A percentile compares a stretch with the other conserved stretches of the same genome.
Conservation (phyloP, 2,113 vertebrate genomes). For the Hylia prasina region DNA sequence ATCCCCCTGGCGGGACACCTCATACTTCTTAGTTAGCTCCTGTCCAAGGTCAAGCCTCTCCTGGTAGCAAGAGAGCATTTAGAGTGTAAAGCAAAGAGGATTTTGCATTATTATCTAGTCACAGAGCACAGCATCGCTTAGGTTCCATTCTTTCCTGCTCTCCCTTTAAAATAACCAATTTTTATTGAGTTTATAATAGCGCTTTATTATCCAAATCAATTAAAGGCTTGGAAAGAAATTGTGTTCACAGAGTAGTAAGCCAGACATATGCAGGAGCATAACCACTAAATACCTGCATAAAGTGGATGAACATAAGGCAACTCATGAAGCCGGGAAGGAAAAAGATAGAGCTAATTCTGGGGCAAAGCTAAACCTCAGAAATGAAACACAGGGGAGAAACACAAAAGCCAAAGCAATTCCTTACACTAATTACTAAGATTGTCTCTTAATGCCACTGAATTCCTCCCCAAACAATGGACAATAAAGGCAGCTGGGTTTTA, state of each 20-base stretch:
- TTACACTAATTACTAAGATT: not conserved
- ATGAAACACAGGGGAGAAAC: not conserved
- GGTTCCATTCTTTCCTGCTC: not conserved
- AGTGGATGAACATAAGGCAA: not conserved
- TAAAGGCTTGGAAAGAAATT: constrained; percentile 31
- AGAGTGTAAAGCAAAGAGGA: not conserved
- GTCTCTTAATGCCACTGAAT: not conserved
- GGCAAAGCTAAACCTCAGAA: constrained; percentile 1
- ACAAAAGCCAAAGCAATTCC: constrained; percentile 24
- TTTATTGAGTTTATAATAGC: constrained; percentile 42
- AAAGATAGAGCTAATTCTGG: not conserved
- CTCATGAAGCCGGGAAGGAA: not conserved
- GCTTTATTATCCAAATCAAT: constrained; percentile 52
- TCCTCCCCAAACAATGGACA: not conserved
- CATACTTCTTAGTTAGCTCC: not conserved
- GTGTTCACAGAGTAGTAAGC: not conserved
- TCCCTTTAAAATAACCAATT: constrained; percentile 20
- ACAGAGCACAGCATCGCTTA: not conserved
- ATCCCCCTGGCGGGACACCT: not conserved
- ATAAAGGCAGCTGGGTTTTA: not conserved
- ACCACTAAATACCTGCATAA: constrained; percentile 31
- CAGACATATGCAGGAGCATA: not conserved
- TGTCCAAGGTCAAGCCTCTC: not conserved
- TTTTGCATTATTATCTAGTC: not conserved
- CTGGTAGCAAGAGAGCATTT: not conserved